A percentile compares a stretch with the other conserved stretches of the same genome.
These are phyloP conservation scores for Pollachius pollachius DNA, from an alignment of 2,113 vertebrate species.

Conservation along the genomic window DNA sequence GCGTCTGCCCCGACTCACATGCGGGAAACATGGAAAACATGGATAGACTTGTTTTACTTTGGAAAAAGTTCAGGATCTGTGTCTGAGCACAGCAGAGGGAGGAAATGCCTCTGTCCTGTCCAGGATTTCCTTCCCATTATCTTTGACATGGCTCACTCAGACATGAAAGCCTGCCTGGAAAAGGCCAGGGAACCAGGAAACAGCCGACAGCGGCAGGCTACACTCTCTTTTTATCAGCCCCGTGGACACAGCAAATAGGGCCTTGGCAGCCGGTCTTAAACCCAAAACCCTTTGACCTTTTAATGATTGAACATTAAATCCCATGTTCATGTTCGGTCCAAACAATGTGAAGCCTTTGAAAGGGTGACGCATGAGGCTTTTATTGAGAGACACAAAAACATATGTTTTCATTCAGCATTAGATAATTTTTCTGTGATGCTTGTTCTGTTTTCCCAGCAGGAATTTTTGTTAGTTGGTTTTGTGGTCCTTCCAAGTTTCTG, in stretches of 20 bases:
- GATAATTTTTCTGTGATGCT: too few species aligned
- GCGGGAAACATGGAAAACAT: background rate
- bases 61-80: conserved; percentile 6
- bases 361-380: background rate
- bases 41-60: too few species aligned
- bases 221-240: background rate
- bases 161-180: conserved; percentile 61
- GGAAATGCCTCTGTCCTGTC: conserved; percentile 67
- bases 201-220: conserved; percentile 30
- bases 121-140: conserved; percentile 75
- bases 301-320: too few species aligned
- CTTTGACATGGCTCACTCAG: conserved; percentile 34
- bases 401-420: too few species aligned
- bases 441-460: background rate
- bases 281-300: too few species aligned
- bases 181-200: conserved; percentile 29
- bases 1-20: background rate
- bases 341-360: background rate
- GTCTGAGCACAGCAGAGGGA: conserved; percentile 55
- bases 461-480: background rate
- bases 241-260: too few species aligned
- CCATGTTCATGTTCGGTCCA: background rate
- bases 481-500: background rate
- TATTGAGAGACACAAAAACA: too few species aligned
- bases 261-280: too few species aligned